phyloP scores from a whole-genome alignment of 2,797 vertebrate species.

The Acomys russatus region DNA sequence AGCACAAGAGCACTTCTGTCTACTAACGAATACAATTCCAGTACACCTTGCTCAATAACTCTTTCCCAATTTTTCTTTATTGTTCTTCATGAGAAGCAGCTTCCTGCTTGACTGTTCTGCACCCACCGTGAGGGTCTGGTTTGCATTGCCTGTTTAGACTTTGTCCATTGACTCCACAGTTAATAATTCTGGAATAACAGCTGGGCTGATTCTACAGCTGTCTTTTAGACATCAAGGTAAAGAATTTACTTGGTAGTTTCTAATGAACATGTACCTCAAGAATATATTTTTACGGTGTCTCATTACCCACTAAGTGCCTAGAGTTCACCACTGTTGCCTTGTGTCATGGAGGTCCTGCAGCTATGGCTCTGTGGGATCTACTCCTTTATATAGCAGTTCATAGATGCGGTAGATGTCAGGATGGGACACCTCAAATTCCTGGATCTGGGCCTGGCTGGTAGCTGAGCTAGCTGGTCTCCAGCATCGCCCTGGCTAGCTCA shows the following conservation, averaged over 20 bases:
- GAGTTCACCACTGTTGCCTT: neutral
- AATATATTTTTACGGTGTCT: conserved; percentile 24
- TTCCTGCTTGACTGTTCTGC: conserved; percentile 32
- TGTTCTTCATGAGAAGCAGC: neutral
- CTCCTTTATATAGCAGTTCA: no score
- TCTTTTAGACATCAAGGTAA: neutral
- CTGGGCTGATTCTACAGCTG: conserved; percentile 1
- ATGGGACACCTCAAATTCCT: no score
- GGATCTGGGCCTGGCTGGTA: no score
- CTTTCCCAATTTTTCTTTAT: conserved; percentile 1
- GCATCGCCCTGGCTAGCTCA: no score
- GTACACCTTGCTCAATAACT: conserved; percentile 12
- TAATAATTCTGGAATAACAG: conserved; percentile 51
- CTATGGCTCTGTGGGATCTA: no score
- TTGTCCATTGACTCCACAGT: neutral
- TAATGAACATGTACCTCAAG: neutral
- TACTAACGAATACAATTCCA: conserved; percentile 12
- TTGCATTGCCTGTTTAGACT: neutral
- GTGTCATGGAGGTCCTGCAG: no score
- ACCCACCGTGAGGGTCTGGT: neutral
- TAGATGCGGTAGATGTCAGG: no score
- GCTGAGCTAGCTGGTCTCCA: no score
- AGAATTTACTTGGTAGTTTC: conserved; percentile 23
- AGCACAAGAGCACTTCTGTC: conserved; percentile 2
- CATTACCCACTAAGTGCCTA: neutral